Evolutionary conservation across 1,140 invertebrate species (phyloP).

Genomic region (Drosophila aff.): DNA sequence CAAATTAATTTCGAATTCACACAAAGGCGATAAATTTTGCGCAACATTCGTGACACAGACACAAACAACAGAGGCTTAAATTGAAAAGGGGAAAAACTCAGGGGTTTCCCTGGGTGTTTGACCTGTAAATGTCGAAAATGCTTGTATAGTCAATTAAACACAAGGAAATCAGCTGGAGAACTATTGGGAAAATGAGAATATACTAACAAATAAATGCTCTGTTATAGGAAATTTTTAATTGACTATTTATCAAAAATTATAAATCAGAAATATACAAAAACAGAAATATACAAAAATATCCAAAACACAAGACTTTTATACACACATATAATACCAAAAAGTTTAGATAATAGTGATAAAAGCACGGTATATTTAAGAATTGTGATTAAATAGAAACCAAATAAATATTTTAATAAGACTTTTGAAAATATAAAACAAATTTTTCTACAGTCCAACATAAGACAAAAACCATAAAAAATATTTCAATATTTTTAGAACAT

Average conservation of each 20-base stretch:
- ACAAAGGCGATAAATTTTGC: slow-evolving; percentile 75
- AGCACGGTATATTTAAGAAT: too few relatives aligned
- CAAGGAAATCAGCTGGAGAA: slow-evolving; percentile 25
- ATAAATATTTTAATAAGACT: not conserved
- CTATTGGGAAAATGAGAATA: not conserved
- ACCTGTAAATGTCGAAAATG: slow-evolving; percentile 56
- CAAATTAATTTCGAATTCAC: slow-evolving; percentile 78
- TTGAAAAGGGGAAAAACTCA: not conserved
- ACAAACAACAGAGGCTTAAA: slow-evolving; percentile 21
- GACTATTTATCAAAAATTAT: too few relatives aligned
- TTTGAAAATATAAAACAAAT: not conserved
- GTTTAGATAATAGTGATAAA: too few relatives aligned
- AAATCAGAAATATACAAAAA: too few relatives aligned
- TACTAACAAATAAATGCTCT: not conserved
- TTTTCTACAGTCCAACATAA: too few relatives aligned
- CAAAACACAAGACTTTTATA: too few relatives aligned
- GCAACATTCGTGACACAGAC: slow-evolving; percentile 66
- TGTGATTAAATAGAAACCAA: not conserved
- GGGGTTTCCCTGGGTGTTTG: slow-evolving; percentile 11
- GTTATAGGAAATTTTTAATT: not conserved
- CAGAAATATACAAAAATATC: too few relatives aligned
- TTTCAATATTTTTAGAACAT: not conserved
- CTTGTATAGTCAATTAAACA: slow-evolving; percentile 58
- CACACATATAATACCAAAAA: too few relatives aligned
- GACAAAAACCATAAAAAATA: too few relatives aligned